Base-by-base conservation (phyloP, 2,797 vertebrate genomes). In the Fundulus diaphanus region DNA sequence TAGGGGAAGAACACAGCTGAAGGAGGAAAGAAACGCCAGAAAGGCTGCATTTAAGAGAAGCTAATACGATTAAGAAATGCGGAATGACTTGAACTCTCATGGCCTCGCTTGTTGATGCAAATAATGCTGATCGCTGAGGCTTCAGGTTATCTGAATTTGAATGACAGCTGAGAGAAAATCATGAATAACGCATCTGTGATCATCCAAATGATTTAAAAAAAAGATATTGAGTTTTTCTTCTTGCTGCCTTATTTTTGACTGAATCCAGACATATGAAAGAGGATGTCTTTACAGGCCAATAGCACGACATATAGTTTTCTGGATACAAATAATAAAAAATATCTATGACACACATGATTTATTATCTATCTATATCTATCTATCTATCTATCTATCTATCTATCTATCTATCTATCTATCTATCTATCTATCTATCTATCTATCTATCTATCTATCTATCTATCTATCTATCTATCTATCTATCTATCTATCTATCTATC, bases 31-130 rank as follows among this genome's bases (percentile, higher is more conserved):
- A 54, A 31, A 27, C 8, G 54, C 22, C 12, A 27, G 54, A 70
- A 49, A 67, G 5, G 65, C 13, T 16, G 20, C 48, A 61, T 65
- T 65, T n/a, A 16, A 35, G 3, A 61, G 20, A 61, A 61, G 4
- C 31, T 73, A 31, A 78, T 61, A 12, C 7, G 74, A 76, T 69
- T 31, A 48, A 73, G 59, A 75, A 54, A 76, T 6, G 11, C 57
- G 18, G 49, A 68, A 56, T 18, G 66, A 78, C 61, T 79, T 76
- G 24, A 83, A 76, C 72, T 70, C 20, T 11, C 18, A 76, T 12
- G 13, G 42, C 4, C 6, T 18, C 2, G 31, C 35, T 35, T 72
- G 70, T 72, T 82, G 49, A 27, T 5, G 5, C 7, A n/a, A 59
- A 77, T 42, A 15, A 16, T 57, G 48, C 35, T 65, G 56, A 72